Conservation (phyloP, 2,113 vertebrate genomes). For the Copsychus sechellarum region DNA sequence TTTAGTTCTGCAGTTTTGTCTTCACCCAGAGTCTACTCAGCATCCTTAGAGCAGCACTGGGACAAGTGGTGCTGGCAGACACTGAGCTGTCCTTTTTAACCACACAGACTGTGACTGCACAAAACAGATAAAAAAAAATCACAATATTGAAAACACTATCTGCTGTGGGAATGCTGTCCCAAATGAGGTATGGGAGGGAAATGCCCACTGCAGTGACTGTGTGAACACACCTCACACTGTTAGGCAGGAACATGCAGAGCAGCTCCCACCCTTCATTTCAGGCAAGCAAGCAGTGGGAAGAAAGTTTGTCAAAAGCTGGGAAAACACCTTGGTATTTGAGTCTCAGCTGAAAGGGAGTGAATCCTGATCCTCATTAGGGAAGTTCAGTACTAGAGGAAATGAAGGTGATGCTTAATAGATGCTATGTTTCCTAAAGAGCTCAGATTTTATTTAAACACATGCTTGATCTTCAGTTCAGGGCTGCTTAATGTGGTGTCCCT, state of each 20-base stretch:
- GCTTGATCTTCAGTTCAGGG: neutral
- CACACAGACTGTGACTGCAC: neutral
- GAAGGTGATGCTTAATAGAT: neutral
- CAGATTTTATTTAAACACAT: neutral
- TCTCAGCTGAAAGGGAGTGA: neutral
- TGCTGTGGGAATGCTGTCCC: neutral
- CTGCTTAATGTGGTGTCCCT: neutral
- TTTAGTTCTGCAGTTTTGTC: neutral
- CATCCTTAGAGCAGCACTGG: neutral
- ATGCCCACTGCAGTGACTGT: neutral
- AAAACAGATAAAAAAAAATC: neutral
- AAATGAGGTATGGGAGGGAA: neutral
- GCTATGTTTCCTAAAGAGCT: neutral
- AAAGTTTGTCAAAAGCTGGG: neutral
- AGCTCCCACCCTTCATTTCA: neutral
- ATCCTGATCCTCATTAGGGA: neutral
- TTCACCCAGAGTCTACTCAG: neutral
- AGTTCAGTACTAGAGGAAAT: neutral
- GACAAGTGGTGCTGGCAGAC: neutral
- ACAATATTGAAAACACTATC: neutral
- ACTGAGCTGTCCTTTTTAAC: neutral
- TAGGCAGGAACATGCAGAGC: neutral
- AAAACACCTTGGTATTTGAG: neutral
- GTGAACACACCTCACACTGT: rapidly evolving
- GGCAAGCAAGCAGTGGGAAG: neutral